Conservation (phyloP, 2,888 invertebrate species). For the Drosophila putrida region DNA sequence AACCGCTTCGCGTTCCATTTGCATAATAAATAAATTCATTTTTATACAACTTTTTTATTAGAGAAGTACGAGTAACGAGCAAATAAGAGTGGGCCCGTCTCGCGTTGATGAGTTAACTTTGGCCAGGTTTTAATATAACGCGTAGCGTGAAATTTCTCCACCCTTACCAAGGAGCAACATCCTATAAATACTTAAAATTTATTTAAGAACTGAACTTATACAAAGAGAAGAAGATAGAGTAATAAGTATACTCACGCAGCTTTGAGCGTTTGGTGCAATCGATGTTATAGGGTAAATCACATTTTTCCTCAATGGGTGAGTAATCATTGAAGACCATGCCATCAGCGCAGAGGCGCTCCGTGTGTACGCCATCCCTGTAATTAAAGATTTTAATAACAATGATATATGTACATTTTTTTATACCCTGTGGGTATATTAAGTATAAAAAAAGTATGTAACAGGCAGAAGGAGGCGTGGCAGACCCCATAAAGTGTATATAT, state of each 20-base stretch:
- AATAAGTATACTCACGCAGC: constrained; percentile 89
- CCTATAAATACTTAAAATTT: constrained; percentile 49
- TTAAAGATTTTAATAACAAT: constrained; percentile 2
- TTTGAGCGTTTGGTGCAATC: constrained; percentile 92
- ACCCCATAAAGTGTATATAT: too few species aligned
- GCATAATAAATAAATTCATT: constrained; percentile 71
- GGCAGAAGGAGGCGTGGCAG: too few species aligned
- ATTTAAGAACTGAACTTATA: neutral
- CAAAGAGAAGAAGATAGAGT: neutral
- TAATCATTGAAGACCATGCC: constrained; percentile 96
- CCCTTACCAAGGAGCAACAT: constrained; percentile 35
- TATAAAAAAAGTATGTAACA: too few species aligned
- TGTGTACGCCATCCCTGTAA: constrained; percentile 89
- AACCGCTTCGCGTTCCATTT: constrained; percentile 75
- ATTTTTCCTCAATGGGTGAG: constrained; percentile 92
- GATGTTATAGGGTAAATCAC: constrained; percentile 94
- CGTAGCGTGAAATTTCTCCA: constrained; percentile 33
- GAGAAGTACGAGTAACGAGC: constrained; percentile 58
- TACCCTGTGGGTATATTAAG: too few species aligned
- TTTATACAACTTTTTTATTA: constrained; percentile 18
- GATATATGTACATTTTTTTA: too few species aligned
- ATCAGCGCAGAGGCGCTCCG: constrained; percentile 93
- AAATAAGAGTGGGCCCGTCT: constrained; percentile 64
- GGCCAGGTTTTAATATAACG: constrained; percentile 59
- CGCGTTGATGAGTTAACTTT: constrained; percentile 65